Base-by-base conservation (phyloP, 30 jellyfish, hydroid and myxozoan species). In the Aurelia sp. region DNA sequence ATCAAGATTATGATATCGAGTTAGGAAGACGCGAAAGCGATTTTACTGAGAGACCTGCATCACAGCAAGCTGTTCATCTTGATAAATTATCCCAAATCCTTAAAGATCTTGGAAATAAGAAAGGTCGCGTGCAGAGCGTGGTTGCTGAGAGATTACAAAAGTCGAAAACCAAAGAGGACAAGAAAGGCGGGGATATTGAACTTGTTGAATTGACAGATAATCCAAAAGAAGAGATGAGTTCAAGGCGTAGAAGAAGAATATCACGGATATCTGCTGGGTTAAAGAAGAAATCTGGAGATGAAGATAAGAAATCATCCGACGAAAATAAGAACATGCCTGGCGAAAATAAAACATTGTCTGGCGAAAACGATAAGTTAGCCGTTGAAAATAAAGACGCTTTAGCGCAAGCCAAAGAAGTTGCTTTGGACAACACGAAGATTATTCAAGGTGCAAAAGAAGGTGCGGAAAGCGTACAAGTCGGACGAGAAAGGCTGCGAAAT, bases 401-500 rank as follows among this genome's bases (percentile, higher is more conserved):
- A 21, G 89, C 17, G 19, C 38, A 47, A 63, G 59, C 24, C 5
- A 62, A 62, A 5, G 27, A 24, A 20, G 62, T 69, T 27, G 80
- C 35, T 41, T 44, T 78, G 12, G 89, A 63, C 16, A 24, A 63
- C 20, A 62, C 77, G 15, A 22, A 55, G 4, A 82, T 70, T 19
- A 63, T 67, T n/a, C 64, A 82, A 58, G 92, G 80, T 4, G 85
- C 72, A 3, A 58, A 70, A 33, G 92, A 71, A 21, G 83, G 67
- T 17, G 74, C 7, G n/a, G 79, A 67, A 38, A 22, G 69, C 24
- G 41, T 31, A 33, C 53, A 67, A 21, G 53, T 31, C 0, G 30
- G 24, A 5, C 16, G 30, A 1, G 76, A 51, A 21, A 65, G 76
- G 69, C 48, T 51, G 83, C 22, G 51, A 33, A 52, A 55, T 8